These are phyloP conservation scores for Steinernema khuongi DNA, from an alignment of 1,140 invertebrate genomes.

Conservation along the genomic window DNA sequence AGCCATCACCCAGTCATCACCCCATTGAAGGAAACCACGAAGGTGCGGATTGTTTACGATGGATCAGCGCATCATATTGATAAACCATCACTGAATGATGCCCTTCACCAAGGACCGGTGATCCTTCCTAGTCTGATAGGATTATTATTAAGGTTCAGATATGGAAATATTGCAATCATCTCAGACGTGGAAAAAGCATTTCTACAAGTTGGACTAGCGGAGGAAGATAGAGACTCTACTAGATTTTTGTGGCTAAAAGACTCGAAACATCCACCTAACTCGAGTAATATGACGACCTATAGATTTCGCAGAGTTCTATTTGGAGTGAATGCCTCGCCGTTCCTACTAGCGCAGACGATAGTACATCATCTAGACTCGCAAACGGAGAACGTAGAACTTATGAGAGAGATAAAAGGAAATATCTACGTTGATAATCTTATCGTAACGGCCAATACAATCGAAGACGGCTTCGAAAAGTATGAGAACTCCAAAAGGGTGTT, in stretches of 20 bases:
- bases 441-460: not conserved
- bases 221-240: slow-evolving; percentile 27
- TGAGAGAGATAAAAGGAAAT: slow-evolving; percentile 19
- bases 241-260: slow-evolving; percentile 35
- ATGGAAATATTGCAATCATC: slow-evolving; percentile 9
- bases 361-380: slow-evolving; percentile 9
- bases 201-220: slow-evolving; percentile 26
- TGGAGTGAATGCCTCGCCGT: slow-evolving; percentile 27
- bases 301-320: slow-evolving; percentile 28
- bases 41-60: slow-evolving; percentile 59
- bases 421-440: slow-evolving; percentile 29
- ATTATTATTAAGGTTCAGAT: slow-evolving; percentile 23
- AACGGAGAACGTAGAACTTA: not conserved
- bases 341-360: slow-evolving; percentile 23
- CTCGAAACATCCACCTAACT: not conserved
- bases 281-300: slow-evolving; percentile 14
- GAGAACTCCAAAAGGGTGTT: slow-evolving; percentile 9
- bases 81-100: slow-evolving; percentile 55
- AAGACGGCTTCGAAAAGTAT: slow-evolving; percentile 16
- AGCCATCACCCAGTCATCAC: slow-evolving; percentile 60
- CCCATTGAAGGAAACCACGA: slow-evolving; percentile 45
- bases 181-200: slow-evolving; percentile 33
- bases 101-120: slow-evolving; percentile 32
- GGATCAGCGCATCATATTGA: slow-evolving; percentile 48
- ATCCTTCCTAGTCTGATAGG: slow-evolving; percentile 14